Conservation (phyloP, 2,888 invertebrate species). For the Caenorhabditis drosophilae region DNA sequence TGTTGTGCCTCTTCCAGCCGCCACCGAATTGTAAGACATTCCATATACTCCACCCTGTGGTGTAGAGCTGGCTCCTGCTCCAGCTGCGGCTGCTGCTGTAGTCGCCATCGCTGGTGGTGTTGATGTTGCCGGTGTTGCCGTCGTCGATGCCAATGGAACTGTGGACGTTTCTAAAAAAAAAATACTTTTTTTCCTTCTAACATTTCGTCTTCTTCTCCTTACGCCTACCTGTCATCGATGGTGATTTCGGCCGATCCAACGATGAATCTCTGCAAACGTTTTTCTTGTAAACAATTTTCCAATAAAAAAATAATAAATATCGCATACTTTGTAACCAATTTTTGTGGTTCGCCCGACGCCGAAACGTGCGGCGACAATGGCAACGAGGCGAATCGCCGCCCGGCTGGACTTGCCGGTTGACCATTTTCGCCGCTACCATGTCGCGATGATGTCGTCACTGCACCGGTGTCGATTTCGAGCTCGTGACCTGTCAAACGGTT, state of each 20-base stretch:
- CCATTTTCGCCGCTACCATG: conserved; percentile 35
- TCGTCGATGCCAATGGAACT: too few relatives aligned
- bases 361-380: conserved; percentile 7
- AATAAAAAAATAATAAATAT: not conserved
- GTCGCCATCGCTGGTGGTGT: too few relatives aligned
- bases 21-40: conserved; percentile 66
- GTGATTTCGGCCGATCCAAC: conserved; percentile 22
- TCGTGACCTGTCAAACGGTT: conserved; percentile 16
- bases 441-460: conserved; percentile 17
- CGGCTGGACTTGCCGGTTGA: conserved; percentile 31
- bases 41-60: conserved; percentile 58
- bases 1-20: conserved; percentile 51
- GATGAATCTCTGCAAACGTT: conserved; percentile 17
- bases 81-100: too few relatives aligned
- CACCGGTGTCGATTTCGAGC: conserved; percentile 27
- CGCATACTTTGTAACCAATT: conserved; percentile 17
- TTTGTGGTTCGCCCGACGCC: conserved; percentile 15
- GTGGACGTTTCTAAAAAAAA: too few relatives aligned
- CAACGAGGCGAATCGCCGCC: conserved; percentile 17
- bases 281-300: not conserved
- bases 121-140: too few relatives aligned
- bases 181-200: too few relatives aligned
- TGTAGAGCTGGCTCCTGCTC: too few relatives aligned
- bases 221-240: conserved; percentile 18
- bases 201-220: too few relatives aligned